Evolutionary conservation across 2,888 invertebrate species (phyloP), one percentile per base, ranked within the genome.

Genomic region (Barypeithes pellucidus): DNA sequence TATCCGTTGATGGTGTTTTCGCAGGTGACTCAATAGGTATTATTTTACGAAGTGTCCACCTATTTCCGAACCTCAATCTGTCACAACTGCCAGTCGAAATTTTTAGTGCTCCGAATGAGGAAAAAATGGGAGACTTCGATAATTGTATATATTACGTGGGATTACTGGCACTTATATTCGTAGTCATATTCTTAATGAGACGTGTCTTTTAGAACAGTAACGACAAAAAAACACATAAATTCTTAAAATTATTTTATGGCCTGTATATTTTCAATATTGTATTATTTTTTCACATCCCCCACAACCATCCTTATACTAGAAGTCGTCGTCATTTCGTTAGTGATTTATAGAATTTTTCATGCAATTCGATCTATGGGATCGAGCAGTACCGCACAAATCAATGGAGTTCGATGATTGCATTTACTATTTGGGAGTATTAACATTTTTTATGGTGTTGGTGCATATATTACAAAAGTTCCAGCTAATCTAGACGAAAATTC

Each of bases 131-230:
- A 69, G 57, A 57, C 1, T 8, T 76, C 8, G 78, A 80, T 68
- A 59, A 52, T 12, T 81, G 81, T 66, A 67, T 81, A 29, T 81
- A 80, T 67, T 80, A 79, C 66, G 65, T 80, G 12, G 81, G 81
- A 5, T 9, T 81, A 18, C 22, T 80, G 14, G 76, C 80, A 3
- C 36, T 79, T 22, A 18, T 80, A 24, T 45, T 79, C 11, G 11
- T 80, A 1, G 12, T 79, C 7, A 76, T 76, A 50, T 79, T 73
- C 63, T 14, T 79, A 11, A 62, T 70, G 3, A 75, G 73, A 54
- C 75, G 66, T 47, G 16, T 78, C 9, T 7, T 76, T 12, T 78
- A 73, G 67, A 75, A 8, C 47, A 14, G 20, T 1, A 16, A 29
- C 18, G 33, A 50, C 7, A 12, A 43, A 14, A 43, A 5, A 43